Evolutionary conservation across 2,888 invertebrate species (phyloP).

Genomic region (Glaucopsyche alexis): DNA sequence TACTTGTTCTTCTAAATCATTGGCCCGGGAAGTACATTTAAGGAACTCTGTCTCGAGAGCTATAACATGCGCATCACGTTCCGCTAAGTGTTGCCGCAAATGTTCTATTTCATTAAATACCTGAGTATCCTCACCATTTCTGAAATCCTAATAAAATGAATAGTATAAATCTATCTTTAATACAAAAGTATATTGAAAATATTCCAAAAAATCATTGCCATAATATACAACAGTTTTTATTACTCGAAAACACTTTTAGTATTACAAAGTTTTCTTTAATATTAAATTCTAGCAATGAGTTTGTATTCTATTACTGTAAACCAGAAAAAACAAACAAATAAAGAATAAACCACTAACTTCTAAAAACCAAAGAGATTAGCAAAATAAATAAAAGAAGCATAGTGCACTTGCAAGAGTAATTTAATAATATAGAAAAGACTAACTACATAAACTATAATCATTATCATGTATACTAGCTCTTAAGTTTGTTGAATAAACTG

Average conservation of each 20-base stretch:
- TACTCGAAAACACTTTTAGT: background rate
- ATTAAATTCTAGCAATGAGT: slow-evolving; percentile 19
- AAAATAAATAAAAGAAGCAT: slow-evolving; percentile 50
- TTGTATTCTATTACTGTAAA: background rate
- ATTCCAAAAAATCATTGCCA: slow-evolving; percentile 30
- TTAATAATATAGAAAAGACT: slow-evolving; percentile 12
- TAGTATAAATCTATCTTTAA: slow-evolving; percentile 50
- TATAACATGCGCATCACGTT: slow-evolving; percentile 90
- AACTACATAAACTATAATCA: slow-evolving; percentile 27
- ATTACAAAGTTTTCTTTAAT: background rate
- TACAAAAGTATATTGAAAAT: slow-evolving; percentile 31
- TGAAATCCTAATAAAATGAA: slow-evolving; percentile 66
- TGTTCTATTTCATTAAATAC: slow-evolving; percentile 93
- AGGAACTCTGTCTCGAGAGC: slow-evolving; percentile 93
- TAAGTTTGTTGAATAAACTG: background rate
- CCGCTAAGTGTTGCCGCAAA: slow-evolving; percentile 88
- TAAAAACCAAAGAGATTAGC: slow-evolving; percentile 38
- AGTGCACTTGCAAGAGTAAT: slow-evolving; percentile 38
- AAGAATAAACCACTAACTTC: slow-evolving; percentile 20
- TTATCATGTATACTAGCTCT: slow-evolving; percentile 6
- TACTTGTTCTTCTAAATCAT: slow-evolving; percentile 90
- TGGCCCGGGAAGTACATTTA: slow-evolving; percentile 88
- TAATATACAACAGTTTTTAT: background rate
- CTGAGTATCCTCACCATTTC: slow-evolving; percentile 78
- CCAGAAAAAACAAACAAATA: slow-evolving; percentile 21